These are phyloP conservation scores for Melinaea menophilus DNA, from an alignment of 2,888 invertebrate genomes.

Conservation along the genomic window DNA sequence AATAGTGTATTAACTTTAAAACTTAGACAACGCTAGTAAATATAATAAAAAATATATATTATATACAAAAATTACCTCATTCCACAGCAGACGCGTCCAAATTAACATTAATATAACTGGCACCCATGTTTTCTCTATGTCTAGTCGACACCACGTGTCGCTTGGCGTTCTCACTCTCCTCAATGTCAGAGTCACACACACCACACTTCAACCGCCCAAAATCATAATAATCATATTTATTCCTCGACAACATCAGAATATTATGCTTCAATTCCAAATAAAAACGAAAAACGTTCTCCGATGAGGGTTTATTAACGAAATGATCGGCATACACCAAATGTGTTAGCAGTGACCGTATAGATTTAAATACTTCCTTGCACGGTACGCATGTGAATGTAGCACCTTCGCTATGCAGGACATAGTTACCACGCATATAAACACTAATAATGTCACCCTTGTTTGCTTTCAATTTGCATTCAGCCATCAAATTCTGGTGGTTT, in stretches of 20 bases:
- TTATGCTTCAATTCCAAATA: conserved; percentile 71
- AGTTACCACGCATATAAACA: conserved; percentile 66
- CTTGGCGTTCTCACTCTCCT: conserved; percentile 65
- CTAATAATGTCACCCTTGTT: conserved; percentile 67
- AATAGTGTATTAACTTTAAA: too few relatives aligned
- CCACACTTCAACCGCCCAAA: conserved; percentile 66
- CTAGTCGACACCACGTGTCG: conserved; percentile 62
- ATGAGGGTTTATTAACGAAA: conserved; percentile 50
- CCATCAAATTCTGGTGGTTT: conserved; percentile 54
- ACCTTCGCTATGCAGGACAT: conserved; percentile 62
- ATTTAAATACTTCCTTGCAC: conserved; percentile 59
- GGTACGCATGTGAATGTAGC: conserved; percentile 52
- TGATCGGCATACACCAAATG: conserved; percentile 67
- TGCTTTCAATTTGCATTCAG: conserved; percentile 44
- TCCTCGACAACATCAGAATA: conserved; percentile 62
- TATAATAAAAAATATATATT: too few relatives aligned
- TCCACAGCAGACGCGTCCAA: conserved; percentile 58
- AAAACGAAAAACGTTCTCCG: conserved; percentile 67
- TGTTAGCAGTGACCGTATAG: conserved; percentile 57
- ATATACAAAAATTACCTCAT: conserved; percentile 47
- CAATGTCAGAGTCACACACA: conserved; percentile 61
- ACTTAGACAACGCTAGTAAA: too few relatives aligned
- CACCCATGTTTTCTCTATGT: conserved; percentile 70
- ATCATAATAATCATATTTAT: conserved; percentile 64
- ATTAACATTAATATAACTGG: conserved; percentile 60